Evolutionary conservation across 2,797 vertebrate genomes (phyloP).

Genomic region (Brachymystax lenok): DNA sequence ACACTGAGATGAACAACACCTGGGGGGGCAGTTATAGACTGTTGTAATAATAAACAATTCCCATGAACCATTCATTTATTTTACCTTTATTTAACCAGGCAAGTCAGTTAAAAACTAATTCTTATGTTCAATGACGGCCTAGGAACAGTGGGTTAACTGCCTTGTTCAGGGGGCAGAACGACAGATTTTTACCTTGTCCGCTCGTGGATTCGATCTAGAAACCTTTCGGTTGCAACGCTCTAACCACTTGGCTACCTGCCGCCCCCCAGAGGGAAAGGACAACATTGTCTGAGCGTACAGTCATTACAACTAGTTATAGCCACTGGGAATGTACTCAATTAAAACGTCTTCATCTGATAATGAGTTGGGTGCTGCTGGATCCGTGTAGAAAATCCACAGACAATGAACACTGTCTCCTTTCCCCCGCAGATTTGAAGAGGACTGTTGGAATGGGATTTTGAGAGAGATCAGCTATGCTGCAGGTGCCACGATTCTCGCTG

Average conservation of each 20-base stretch:
- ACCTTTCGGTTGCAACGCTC: too few relatives aligned
- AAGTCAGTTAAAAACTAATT: too few relatives aligned
- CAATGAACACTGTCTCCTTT: conserved; percentile 14
- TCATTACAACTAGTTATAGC: background rate
- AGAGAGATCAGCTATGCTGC: conserved; percentile 89
- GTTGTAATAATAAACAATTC: background rate
- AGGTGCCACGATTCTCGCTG: conserved; percentile 83
- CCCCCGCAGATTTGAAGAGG: conserved; percentile 83
- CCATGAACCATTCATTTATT: background rate
- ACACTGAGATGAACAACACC: conserved; percentile 87
- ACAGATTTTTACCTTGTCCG: too few relatives aligned
- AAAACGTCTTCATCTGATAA: too few relatives aligned
- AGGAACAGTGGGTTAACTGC: too few relatives aligned
- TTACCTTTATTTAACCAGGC: too few relatives aligned
- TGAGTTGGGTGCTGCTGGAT: too few relatives aligned
- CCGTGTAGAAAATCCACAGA: too few relatives aligned
- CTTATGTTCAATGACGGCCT: too few relatives aligned
- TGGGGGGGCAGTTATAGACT: background rate
- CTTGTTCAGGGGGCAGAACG: too few relatives aligned
- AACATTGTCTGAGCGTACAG: background rate
- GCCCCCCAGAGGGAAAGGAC: background rate
- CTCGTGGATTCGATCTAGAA: too few relatives aligned
- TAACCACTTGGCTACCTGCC: too few relatives aligned
- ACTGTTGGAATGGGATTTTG: conserved; percentile 90
- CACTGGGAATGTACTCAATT: background rate